These are phyloP conservation scores for Chlorodrepanis virens DNA, from an alignment of 2,113 vertebrate genomes.

Conservation along the genomic window DNA sequence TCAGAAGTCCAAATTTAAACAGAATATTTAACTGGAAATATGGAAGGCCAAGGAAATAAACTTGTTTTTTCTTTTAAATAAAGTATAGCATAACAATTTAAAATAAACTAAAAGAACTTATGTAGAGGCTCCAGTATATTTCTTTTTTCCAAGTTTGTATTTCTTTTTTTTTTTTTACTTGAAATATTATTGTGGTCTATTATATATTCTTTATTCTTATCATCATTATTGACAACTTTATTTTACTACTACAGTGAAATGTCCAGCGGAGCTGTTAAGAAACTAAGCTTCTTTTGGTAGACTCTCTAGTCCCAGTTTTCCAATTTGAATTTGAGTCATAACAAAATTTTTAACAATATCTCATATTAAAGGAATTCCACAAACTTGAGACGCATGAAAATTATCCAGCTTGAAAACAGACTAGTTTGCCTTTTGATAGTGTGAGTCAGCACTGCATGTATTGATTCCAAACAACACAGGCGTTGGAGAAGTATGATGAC, in stretches of 20 bases:
- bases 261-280: neutral
- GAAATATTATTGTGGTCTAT: neutral
- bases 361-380: neutral
- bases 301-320: neutral
- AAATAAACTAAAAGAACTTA: neutral
- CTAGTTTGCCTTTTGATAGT: neutral
- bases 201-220: neutral
- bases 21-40: neutral
- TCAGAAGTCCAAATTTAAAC: neutral
- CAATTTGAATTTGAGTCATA: neutral
- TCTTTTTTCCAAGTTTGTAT: neutral
- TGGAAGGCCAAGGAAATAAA: neutral
- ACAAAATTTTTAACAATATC: neutral
- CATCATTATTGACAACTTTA: neutral
- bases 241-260: neutral
- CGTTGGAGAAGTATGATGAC: neutral
- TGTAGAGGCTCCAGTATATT: neutral
- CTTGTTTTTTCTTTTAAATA: neutral
- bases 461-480: neutral
- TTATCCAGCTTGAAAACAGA: neutral
- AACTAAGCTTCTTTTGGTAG: neutral
- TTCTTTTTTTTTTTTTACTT: neutral
- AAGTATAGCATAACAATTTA: neutral
- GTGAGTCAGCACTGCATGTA: neutral
- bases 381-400: neutral